phyloP scores from a whole-genome alignment of 2,888 invertebrate genomes.

The Trachelus stipa region DNA sequence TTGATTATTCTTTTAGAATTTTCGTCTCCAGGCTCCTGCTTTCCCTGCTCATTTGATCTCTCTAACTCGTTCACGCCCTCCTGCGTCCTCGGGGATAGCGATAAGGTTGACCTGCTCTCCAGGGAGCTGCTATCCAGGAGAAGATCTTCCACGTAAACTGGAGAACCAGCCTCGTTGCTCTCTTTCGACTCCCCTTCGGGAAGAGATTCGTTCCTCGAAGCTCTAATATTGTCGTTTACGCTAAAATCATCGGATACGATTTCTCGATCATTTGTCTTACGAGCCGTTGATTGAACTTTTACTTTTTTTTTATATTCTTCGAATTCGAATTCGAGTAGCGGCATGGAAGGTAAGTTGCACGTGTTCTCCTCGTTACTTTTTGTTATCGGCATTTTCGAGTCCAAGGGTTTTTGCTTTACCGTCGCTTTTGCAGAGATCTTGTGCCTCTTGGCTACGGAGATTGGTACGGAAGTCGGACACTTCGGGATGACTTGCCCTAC shows the following conservation, averaged over 20 bases:
- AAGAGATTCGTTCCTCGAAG: not conserved
- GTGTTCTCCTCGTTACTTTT: not conserved
- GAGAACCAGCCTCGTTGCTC: not conserved
- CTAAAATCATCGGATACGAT: not conserved
- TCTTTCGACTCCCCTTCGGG: not conserved
- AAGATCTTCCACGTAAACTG: not conserved
- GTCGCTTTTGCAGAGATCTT: not conserved
- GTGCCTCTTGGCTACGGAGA: not conserved
- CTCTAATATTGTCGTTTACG: not conserved
- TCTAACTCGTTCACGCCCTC: not conserved
- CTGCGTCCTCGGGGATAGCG: not conserved
- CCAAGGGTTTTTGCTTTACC: not conserved
- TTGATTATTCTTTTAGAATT: not conserved
- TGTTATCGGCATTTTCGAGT: not conserved
- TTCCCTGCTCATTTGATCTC: not conserved
- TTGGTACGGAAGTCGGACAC: constrained; percentile 15
- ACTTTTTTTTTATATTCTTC: not conserved
- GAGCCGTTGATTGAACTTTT: not conserved
- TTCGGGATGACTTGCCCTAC: not conserved
- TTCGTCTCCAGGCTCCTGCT: not conserved
- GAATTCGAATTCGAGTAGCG: constrained; percentile 1
- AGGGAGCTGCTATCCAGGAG: not conserved
- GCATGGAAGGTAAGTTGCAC: constrained; percentile 17
- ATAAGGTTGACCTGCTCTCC: not conserved
- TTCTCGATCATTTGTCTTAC: not conserved